A percentile compares a stretch with the other conserved stretches of the same genome.
These are phyloP conservation scores for Acrobasis repandana DNA, from an alignment of 2,888 invertebrate species.

Conservation along the genomic window DNA sequence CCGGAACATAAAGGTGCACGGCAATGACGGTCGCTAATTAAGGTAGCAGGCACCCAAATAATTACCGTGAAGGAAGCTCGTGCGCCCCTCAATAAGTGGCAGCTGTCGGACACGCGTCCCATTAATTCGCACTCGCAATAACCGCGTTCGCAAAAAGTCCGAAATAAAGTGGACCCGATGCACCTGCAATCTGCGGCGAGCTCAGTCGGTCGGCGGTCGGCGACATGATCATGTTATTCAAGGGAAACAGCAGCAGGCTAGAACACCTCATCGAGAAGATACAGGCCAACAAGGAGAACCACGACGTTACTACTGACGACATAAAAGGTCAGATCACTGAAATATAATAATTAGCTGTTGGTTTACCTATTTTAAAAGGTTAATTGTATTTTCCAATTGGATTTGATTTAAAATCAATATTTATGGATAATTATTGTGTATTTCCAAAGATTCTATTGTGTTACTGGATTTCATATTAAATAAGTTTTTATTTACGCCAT, in stretches of 20 bases:
- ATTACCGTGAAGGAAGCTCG: constrained; percentile 75
- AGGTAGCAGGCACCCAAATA: constrained; percentile 71
- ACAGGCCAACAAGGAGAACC: constrained; percentile 91
- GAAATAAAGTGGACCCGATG: constrained; percentile 76
- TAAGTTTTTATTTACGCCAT: too few species aligned
- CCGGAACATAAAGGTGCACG: constrained; percentile 62
- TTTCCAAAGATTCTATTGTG: too few species aligned
- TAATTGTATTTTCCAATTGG: too few species aligned
- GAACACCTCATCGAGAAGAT: constrained; percentile 94
- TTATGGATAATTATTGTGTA: too few species aligned
- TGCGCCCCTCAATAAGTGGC: constrained; percentile 73
- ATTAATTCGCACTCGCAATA: constrained; percentile 76
- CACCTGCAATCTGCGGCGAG: constrained; percentile 79
- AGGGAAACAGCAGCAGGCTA: constrained; percentile 92
- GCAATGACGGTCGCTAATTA: constrained; percentile 60
- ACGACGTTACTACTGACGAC: constrained; percentile 78
- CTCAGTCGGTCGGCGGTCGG: constrained; percentile 34
- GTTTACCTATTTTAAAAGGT: too few species aligned
- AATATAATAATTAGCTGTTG: not conserved
- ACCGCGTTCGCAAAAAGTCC: constrained; percentile 68
- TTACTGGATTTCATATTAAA: too few species aligned
- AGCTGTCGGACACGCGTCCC: constrained; percentile 75
- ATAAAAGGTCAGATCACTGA: constrained; percentile 69
- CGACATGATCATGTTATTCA: constrained; percentile 90
- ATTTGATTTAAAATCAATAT: too few species aligned